phyloP scores from a whole-genome alignment of 2,113 vertebrate species.

The Saguinus imperator region DNA sequence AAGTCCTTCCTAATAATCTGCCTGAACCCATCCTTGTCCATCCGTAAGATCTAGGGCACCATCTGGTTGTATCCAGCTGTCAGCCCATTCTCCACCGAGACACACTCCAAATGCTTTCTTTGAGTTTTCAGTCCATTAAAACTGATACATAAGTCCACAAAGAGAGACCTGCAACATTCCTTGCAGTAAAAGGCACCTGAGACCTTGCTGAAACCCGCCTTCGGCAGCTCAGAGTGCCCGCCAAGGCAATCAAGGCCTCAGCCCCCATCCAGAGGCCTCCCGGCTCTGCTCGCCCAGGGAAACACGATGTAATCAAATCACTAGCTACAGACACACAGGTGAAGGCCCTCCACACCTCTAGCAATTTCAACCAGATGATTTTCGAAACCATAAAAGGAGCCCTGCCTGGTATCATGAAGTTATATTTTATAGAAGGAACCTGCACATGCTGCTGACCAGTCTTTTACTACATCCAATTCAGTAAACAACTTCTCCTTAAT shows the following conservation, averaged over 20 bases:
- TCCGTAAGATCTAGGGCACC: background rate
- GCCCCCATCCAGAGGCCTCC: background rate
- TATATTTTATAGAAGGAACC: constrained; percentile 26
- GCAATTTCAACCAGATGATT: constrained; percentile 39
- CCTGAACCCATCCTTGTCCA: background rate
- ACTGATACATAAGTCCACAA: background rate
- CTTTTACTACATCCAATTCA: constrained; percentile 16
- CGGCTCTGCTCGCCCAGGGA: background rate
- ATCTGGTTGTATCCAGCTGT: background rate
- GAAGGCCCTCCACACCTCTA: background rate
- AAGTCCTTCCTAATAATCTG: background rate
- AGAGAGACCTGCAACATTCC: background rate
- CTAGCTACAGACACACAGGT: background rate
- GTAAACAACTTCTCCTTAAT: background rate
- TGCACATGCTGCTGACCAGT: background rate
- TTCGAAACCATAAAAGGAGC: constrained; percentile 27
- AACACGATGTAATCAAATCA: background rate
- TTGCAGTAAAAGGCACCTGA: background rate
- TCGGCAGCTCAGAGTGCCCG: background rate
- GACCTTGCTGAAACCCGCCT: background rate
- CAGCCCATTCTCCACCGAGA: background rate
- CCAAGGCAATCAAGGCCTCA: background rate
- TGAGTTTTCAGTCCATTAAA: background rate
- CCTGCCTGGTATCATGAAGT: constrained; percentile 40
- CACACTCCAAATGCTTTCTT: background rate